These are phyloP conservation scores for Okamejei kenojei DNA, from an alignment of 2,797 vertebrate species.

Conservation along the genomic window DNA sequence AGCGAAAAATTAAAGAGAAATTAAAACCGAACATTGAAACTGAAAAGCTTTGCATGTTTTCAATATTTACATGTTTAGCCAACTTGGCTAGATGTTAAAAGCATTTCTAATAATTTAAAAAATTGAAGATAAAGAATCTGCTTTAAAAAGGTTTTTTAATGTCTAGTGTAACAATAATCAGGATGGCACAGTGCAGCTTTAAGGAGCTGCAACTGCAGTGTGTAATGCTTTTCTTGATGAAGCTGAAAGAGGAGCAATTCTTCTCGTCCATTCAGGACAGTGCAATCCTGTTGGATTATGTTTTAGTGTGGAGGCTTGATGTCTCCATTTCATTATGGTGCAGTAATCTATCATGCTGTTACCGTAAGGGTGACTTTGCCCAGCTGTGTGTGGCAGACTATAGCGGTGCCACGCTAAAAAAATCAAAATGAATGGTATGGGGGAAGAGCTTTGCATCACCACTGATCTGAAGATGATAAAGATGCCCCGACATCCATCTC, in stretches of 20 bases:
- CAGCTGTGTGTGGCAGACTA: constrained; percentile 54
- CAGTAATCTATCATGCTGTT: constrained; percentile 88
- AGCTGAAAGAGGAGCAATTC: constrained; percentile 93
- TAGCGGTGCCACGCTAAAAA: constrained; percentile 40
- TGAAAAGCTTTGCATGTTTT: background rate
- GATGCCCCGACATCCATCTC: constrained; percentile 72
- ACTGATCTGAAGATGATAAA: constrained; percentile 93
- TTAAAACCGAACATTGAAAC: constrained; percentile 24
- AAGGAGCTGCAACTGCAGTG: constrained; percentile 99
- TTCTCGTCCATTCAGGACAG: constrained; percentile 56
- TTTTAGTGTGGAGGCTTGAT: constrained; percentile 64
- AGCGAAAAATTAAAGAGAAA: background rate
- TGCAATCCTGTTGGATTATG: constrained; percentile 34
- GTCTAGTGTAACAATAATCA: background rate
- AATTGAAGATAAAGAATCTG: background rate
- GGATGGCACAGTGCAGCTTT: constrained; percentile 47
- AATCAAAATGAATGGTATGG: constrained; percentile 61
- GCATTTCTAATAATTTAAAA: background rate
- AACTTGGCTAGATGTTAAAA: background rate
- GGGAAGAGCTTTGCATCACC: constrained; percentile 64
- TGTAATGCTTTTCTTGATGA: constrained; percentile 99
- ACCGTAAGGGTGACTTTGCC: constrained; percentile 82
- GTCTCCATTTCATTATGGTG: constrained; percentile 98
- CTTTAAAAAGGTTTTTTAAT: background rate
- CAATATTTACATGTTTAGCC: background rate